Evolutionary conservation across 2,113 vertebrate species (phyloP), one percentile per base, ranked within the genome.

Genomic region (Phalacrocorax brasilianus): DNA sequence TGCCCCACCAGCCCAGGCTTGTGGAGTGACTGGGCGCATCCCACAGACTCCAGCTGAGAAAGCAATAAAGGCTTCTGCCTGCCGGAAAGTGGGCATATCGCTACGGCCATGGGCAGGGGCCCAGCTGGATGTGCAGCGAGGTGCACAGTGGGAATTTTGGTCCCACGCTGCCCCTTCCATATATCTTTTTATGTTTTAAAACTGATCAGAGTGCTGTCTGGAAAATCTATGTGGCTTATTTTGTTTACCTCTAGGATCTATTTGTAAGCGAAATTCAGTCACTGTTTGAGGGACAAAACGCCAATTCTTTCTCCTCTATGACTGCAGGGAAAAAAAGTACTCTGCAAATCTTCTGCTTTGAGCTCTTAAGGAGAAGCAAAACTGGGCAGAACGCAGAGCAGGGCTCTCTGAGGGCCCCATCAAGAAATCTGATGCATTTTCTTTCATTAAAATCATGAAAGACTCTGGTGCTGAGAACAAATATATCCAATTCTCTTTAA

Each of bases 361-460:
- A 70, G 58, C 74, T 44, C 35, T 74, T 74, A 85, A 89, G 76
- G 35, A n/a, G 53, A 91, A 56, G 33, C 33, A 75, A 40, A 92
- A 88, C 58, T 42, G 40, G 70, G 62, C 8, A 85, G 62, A 91
- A 85, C 0, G 0, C 1, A 0, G n/a, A 91, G 58, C 63, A 78
- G 53, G 8, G 12, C 30, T 85, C 77, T 95, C 81, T 82, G 70
- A 89, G 67, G 71, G n/a, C n/a, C 56, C 14, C 53, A n/a, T 82
- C 77, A 79, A 93, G 53, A 89, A 82, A 94, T 82, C 33, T 16
- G 52, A 82, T 81, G 32, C 49, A 59, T 93, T 92, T 94, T 81
- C 72, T 95, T 81, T 93, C 77, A 96, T 94, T 96, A 91, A 94
- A 89, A 89, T 70, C 30, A 56, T 76, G 28, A 45, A 91, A 88